phyloP scores from a whole-genome alignment of 2,113 vertebrate species.

The Irena cyanogastra region DNA sequence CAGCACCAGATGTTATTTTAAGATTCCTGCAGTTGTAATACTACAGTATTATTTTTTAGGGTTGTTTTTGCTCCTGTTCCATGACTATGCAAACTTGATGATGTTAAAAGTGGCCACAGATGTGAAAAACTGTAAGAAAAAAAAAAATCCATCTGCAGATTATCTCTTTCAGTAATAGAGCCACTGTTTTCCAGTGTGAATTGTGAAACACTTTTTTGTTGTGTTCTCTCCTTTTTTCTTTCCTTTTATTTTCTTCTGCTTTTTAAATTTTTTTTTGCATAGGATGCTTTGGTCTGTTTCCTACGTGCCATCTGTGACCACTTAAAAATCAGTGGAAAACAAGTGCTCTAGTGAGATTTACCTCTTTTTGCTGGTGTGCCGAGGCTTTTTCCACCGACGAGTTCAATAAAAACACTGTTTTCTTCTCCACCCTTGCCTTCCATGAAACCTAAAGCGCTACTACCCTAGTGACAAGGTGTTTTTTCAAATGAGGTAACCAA shows the following conservation, averaged over 20 bases:
- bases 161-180: slow-evolving; percentile 54
- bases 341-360: slow-evolving; percentile 46
- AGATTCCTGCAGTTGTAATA: slow-evolving; percentile 70
- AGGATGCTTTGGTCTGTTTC: slow-evolving; percentile 75
- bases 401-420: slow-evolving; percentile 19
- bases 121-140: slow-evolving; percentile 51
- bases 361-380: slow-evolving; percentile 68
- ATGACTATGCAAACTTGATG: slow-evolving; percentile 70
- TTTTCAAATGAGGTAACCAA: slow-evolving; percentile 67
- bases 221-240: slow-evolving; percentile 56
- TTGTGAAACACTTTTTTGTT: neutral
- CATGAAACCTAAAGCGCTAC: neutral
- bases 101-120: slow-evolving; percentile 77
- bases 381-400: slow-evolving; percentile 49
- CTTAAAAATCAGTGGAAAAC: slow-evolving; percentile 52
- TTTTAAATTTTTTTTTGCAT: slow-evolving; percentile 66
- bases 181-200: slow-evolving; percentile 68
- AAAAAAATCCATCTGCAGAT: slow-evolving; percentile 53
- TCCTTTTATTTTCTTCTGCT: neutral
- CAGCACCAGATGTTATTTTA: slow-evolving; percentile 89
- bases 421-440: slow-evolving; percentile 10
- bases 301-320: slow-evolving; percentile 53
- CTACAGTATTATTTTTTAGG: slow-evolving; percentile 64
- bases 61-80: slow-evolving; percentile 73
- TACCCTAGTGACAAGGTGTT: slow-evolving; percentile 1